Evolutionary conservation across 1,140 invertebrate species (phyloP), one percentile per base, ranked within the genome.

Genomic region (Papilio dardanus): DNA sequence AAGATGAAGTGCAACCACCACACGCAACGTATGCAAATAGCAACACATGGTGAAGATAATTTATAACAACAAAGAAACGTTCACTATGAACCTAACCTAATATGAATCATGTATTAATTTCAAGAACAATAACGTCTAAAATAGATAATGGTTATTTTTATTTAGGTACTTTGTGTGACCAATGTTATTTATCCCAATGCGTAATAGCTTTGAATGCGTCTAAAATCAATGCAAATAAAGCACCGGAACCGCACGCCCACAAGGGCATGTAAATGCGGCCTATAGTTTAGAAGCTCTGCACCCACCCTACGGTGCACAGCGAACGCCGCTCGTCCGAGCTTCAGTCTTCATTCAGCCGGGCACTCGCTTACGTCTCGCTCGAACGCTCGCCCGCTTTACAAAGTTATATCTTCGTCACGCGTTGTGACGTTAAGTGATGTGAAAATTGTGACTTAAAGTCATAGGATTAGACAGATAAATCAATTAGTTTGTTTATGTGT

Each of bases 391-490:
- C 71, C 77, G 78, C 79, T 77, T 76, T 65, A 24, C 74, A 80
- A 89, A 87, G 80, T 89, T 89, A 86, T 90, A 84, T 85, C 85
- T 88, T 85, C 86, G 85, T 86, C 88, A 86, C 81, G 87, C 74
- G 80, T 86, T 87, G 86, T 90, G 85, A 87, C 83, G 83, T 58
- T 28, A 58, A 58, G 54, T 58, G 54, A 50, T 78, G 80, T 83
- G 80, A 71, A 76, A 77, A 71, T 50, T 50, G 40, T 46, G 35
- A 31, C 54, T 66, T 33, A 75, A 66, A 71, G 40, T 16, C 28
- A 67, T 14, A 14, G 10, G 19, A 31, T 33, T 33, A 21, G 0
- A 67, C 31, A 67, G 14, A 67, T 7, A 37, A 67, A 33, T 35
- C 65, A 67, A 67, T 33, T 21, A 68, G 35, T 68, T 33, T 66